phyloP scores from a whole-genome alignment of 2,888 invertebrate genomes.

The Drosophila melanosoma region DNA sequence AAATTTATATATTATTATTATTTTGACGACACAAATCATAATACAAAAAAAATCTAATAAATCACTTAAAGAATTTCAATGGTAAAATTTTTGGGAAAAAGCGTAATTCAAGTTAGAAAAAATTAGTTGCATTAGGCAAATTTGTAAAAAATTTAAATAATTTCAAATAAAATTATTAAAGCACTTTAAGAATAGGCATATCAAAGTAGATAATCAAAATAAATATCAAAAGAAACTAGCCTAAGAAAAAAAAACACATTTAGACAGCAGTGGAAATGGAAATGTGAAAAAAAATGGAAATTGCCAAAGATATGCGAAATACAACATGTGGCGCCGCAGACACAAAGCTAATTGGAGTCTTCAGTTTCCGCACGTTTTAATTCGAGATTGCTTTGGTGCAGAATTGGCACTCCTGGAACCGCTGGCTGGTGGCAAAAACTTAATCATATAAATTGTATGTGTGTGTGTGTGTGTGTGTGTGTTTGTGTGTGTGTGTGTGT shows the following conservation, averaged over 20 bases:
- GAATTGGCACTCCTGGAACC: conserved; percentile 6
- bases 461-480: no score
- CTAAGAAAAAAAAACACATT: no score
- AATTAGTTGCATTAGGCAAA: neutral
- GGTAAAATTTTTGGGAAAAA: no score
- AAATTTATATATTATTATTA: no score
- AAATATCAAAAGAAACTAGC: neutral
- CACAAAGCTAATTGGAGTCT: conserved; percentile 75
- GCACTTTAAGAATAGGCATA: neutral
- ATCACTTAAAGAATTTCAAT: neutral
- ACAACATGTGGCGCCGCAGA: conserved; percentile 30
- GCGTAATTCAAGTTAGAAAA: neutral
- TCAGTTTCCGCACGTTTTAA: conserved; percentile 72
- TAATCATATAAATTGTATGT: conserved; percentile 53
- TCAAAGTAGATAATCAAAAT: neutral
- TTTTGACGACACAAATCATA: no score
- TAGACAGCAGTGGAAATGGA: neutral
- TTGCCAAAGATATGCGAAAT: conserved; percentile 11
- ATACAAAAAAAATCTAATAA: neutral
- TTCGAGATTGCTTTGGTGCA: conserved; percentile 47
- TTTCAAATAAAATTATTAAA: no score
- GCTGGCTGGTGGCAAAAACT: conserved; percentile 53
- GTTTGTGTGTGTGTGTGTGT: no score
- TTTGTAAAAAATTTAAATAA: no score
- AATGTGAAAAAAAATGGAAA: conserved; percentile 19